Evolutionary conservation across 2,888 invertebrate genomes (phyloP).

Genomic region (Autographa gamma): DNA sequence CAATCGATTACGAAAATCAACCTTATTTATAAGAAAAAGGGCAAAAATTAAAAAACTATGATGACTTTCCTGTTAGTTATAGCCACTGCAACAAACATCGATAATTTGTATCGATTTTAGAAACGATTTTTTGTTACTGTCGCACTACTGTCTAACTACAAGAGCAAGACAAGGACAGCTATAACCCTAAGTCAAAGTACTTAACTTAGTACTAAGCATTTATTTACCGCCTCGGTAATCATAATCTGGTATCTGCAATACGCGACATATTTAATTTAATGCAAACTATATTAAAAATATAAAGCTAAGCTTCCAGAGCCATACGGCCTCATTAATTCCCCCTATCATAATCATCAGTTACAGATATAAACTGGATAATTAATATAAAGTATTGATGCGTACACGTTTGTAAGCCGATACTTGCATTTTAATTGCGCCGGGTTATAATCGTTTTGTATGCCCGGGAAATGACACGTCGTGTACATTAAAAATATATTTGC

Average conservation of each 20-base stretch:
- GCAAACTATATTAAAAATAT: not conserved
- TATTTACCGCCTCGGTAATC: conserved; percentile 1
- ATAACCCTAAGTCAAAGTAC: not conserved
- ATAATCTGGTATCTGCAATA: not conserved
- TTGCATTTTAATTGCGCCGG: conserved; percentile 41
- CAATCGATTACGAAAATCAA: not conserved
- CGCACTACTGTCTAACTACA: not conserved
- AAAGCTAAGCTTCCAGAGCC: not conserved
- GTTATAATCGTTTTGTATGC: conserved; percentile 18
- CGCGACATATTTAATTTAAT: not conserved
- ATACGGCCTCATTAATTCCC: conserved; percentile 41
- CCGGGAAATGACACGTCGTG: not conserved
- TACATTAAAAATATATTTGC: too few relatives aligned
- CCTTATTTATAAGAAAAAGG: not conserved
- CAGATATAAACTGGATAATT: conserved; percentile 59
- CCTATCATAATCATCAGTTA: conserved; percentile 50
- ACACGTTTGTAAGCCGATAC: conserved; percentile 37
- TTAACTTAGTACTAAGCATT: conserved; percentile 4
- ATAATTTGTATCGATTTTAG: conserved; percentile 22
- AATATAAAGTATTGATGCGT: conserved; percentile 57
- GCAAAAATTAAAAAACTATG: not conserved
- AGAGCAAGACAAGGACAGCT: not conserved
- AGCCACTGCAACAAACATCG: conserved; percentile 22
- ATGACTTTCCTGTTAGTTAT: not conserved
- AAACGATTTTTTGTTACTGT: conserved; percentile 6